Evolutionary conservation across 2,888 invertebrate species (phyloP).

Genomic region (Laspeyria flexula): DNA sequence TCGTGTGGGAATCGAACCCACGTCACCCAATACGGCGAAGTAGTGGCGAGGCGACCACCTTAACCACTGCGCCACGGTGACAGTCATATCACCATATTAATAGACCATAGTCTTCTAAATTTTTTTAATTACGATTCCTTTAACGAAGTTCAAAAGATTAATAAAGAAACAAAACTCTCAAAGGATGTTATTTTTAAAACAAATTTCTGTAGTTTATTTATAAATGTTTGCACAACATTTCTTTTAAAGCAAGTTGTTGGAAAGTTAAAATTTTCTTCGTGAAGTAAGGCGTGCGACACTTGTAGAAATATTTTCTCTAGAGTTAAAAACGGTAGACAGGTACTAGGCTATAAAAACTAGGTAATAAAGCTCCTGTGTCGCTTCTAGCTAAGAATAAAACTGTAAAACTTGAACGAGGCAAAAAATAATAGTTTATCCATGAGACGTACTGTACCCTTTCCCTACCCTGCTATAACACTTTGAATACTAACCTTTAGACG

Average conservation of each 20-base stretch:
- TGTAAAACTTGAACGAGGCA: not conserved
- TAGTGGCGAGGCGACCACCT: too few species aligned
- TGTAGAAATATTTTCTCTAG: conserved; percentile 30
- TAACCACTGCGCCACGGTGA: too few species aligned
- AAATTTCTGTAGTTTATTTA: conserved; percentile 2
- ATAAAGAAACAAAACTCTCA: not conserved
- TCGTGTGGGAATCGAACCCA: too few species aligned
- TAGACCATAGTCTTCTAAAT: too few species aligned
- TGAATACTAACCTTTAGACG: too few species aligned
- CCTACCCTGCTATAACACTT: too few species aligned
- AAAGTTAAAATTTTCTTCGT: conserved; percentile 23
- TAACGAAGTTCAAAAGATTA: too few species aligned
- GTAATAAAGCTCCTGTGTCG: conserved; percentile 10
- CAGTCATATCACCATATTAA: too few species aligned
- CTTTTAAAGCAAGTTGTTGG: conserved; percentile 18
- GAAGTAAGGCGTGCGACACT: conserved; percentile 14
- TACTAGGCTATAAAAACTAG: not conserved
- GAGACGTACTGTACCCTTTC: too few species aligned
- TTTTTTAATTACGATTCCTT: too few species aligned
- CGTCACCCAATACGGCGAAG: too few species aligned
- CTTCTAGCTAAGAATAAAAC: not conserved
- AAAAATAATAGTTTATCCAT: not conserved
- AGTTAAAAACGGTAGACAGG: conserved; percentile 8
- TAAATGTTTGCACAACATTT: conserved; percentile 21
- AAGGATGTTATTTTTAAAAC: conserved; percentile 9